Evolutionary conservation across 1,140 invertebrate species (phyloP), one percentile per base, ranked within the genome.

Genomic region (Dreissena rostriformis): DNA sequence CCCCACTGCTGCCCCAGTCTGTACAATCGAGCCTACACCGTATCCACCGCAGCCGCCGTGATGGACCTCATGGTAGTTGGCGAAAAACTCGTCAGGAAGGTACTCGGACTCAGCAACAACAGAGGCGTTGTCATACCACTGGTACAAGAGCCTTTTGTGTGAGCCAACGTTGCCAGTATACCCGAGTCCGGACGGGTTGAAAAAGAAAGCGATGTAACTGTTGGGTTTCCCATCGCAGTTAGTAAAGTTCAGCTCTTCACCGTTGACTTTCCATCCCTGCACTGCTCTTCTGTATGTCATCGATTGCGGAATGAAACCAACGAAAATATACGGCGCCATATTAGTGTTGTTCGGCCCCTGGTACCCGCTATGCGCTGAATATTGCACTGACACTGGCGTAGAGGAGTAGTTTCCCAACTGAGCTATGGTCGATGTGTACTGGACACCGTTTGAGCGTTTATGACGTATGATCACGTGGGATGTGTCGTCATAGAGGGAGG

Each of bases 161-260:
- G 12, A 14, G 19, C 53, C 53, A 19, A 19, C 12, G 19, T 57
- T 14, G 19, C 53, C 12, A 14, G 53, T 57, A 19, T 57, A 57
- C 12, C 53, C 53, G 53, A 19, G 12, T 14, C 19, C 19, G 53
- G 53, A 12, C 12, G 12, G 12, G 53, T 57, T 57, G 19, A 57
- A 57, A 12, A 57, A 57, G 19, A 74, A n/a, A 12, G 26, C 72
- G 19, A 74, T 19, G 52, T 74, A 74, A 28, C 72, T 74, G 52
- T 74, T 74, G 11, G 53, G 72, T 55, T 74, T 74, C 26, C 14
- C 52, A 55, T 74, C 72, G 24, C 72, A 74, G 51, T 74, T 74
- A 1, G 8, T 5, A 26, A 74, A 74, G 17, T 29, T 55, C n/a
- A 74, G 57, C 17, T 74, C 72, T 53, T 6, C n/a, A 57, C 11